Base-by-base conservation (phyloP, 2,113 vertebrate genomes). In the Macroglossus sobrinus region DNA sequence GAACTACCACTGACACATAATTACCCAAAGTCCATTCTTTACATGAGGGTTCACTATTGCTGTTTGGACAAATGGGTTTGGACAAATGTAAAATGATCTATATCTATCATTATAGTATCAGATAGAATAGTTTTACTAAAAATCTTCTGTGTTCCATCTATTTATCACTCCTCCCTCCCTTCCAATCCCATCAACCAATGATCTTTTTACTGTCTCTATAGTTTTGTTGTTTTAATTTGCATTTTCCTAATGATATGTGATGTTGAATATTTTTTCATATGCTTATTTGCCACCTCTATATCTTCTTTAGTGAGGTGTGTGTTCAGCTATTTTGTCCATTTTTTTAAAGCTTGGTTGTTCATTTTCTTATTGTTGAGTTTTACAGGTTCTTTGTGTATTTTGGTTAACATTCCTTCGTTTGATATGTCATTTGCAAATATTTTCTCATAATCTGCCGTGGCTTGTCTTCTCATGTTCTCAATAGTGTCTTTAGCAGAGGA, bases 1-100 rank as follows among this genome's bases (percentile, higher is more conserved):
- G 18, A 45, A 15, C 12, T 12, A 2, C 1, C 10, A 2, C 7
- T 15, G 12, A 24, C 5, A 22, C 1, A 12, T 47, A 4, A 1
- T 64, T 28, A 68, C n/a, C 33, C n/a, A 1, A 38, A n/a, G 64
- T 45, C 71, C 38, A 45, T 5, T 6, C 21, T 33, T 53, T 13
- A 53, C 8, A 14, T 3, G 10, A 43, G 22, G 5, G n/a, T 28
- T 43, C 45, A 3, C 30, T 50, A 14, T 68, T 38, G 26, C 12
- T 71, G 14, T 33, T 16, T 71, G 14, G 18, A 79, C 1, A 21
- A 12, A 10, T 28, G 53, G 28, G 12, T 43, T 35, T 80, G 35
- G 47, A 72, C 55, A 45, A 53, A 40, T 1, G 7, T 47, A 15
- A 64, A 33, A 13, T 59, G 63, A 61, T 43, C 21, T 2, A 63